A percentile compares a stretch with the other conserved stretches of the same genome.
Conservation (phyloP, 2,888 invertebrate genomes). For the Heliconius cydno region DNA sequence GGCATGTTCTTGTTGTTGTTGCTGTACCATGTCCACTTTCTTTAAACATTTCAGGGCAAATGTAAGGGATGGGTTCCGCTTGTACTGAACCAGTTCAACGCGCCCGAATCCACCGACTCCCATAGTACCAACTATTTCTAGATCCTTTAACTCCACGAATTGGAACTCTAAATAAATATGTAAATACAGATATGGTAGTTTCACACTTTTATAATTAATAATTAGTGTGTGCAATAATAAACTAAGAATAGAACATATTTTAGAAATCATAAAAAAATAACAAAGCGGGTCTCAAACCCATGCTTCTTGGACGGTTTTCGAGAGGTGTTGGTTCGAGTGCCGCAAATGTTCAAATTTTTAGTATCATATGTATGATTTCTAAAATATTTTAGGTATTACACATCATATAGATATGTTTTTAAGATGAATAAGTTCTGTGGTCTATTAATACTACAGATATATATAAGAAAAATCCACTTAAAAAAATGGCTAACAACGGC, state of each 20-base stretch:
- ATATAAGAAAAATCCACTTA: neutral
- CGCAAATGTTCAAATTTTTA: no score
- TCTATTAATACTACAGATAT: no score
- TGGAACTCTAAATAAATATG: slow-evolving; percentile 79
- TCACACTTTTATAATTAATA: neutral
- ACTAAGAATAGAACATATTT: neutral
- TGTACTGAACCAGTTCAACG: slow-evolving; percentile 90
- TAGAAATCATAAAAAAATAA: neutral
- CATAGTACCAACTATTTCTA: slow-evolving; percentile 92
- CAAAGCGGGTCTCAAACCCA: neutral
- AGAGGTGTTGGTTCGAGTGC: no score
- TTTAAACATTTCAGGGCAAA: slow-evolving; percentile 95
- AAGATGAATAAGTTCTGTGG: neutral
- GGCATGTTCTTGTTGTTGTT: slow-evolving; percentile 94
- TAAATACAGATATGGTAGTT: neutral
- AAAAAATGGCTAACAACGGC: neutral
- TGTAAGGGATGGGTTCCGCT: slow-evolving; percentile 79
- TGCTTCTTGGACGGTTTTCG: no score
- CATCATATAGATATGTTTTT: neutral
- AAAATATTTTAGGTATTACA: no score
- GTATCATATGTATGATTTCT: no score
- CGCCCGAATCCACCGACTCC: slow-evolving; percentile 97
- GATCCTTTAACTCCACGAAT: slow-evolving; percentile 88
- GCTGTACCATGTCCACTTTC: slow-evolving; percentile 94
- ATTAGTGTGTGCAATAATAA: neutral